Conservation (phyloP, 2,113 vertebrate genomes). For the Cephalopterus ornatus region DNA sequence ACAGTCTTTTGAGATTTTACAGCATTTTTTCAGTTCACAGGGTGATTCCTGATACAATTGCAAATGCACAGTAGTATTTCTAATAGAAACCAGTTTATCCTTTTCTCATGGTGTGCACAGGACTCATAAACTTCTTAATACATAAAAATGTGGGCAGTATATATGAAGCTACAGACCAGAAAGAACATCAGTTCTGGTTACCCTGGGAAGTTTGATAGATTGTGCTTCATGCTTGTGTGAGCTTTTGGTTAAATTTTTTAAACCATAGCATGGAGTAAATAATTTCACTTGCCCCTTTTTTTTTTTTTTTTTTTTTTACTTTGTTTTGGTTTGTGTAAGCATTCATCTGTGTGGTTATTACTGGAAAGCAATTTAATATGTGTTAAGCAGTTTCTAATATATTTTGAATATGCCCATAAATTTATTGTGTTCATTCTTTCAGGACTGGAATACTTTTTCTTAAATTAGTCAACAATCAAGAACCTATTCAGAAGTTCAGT, state of each 20-base stretch:
- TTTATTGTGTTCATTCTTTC: background rate
- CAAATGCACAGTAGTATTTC: background rate
- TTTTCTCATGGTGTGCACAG: background rate
- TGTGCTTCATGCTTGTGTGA: background rate
- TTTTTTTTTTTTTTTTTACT: background rate
- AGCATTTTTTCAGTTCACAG: background rate
- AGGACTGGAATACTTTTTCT: background rate
- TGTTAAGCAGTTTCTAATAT: constrained; percentile 2
- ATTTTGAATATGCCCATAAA: background rate
- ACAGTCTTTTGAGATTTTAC: background rate
- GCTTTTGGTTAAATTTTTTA: constrained; percentile 4
- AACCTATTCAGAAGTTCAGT: background rate
- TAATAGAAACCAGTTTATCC: background rate
- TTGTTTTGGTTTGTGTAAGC: background rate
- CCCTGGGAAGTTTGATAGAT: background rate
- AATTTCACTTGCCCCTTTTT: background rate
- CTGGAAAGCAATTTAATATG: background rate
- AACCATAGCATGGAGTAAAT: background rate
- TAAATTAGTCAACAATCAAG: background rate
- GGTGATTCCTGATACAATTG: background rate
- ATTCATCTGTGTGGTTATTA: constrained; percentile 18
- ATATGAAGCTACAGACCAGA: background rate
- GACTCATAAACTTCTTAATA: background rate
- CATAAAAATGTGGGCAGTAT: background rate
- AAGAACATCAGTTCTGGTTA: background rate